Base-by-base conservation (phyloP, 2,113 vertebrate genomes). In the Crotalus tigris region DNA sequence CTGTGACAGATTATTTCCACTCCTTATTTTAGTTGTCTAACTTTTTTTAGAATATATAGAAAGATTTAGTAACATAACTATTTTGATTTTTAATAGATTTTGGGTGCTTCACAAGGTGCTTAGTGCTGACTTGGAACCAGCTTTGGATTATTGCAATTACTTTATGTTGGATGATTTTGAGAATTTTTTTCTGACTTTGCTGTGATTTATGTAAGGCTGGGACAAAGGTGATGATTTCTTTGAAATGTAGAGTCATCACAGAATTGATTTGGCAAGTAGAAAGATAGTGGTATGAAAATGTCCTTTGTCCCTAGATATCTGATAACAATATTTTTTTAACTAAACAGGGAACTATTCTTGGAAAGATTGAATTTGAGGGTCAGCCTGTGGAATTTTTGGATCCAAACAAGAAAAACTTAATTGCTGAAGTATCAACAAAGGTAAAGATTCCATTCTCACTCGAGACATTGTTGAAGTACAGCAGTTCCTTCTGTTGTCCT, bases 351-450 rank as follows among this genome's bases (percentile, higher is more conserved):
- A 99, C 98, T 0, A 95, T 99, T 93, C 98, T 99, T 95, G 99
- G 98, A 29, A 99, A 99, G 97, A 99, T 99, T 96, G 99, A 99
- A 96, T 99, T 99, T 98, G 99, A 99, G 93, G 99, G 98, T 81
- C 98, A 99, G 6, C 97, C 98, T 1, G 96, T 99, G 92, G 98
- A 98, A 89, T 98, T 99, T 94, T 94, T 95, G 92, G 98, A 99
- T 95, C 99, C 99, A 93, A 99, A 99, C 94, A 96, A 98, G 64
- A 96, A 97, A 93, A 99, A 99, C 95, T 96, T 99, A 90, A 97
- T 99, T 95, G 98, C 98, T 64, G 98, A 99, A 94, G 98, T 99
- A 96, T 99, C 99, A 94, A 99, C 99, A 59, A 99, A 99, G 98
- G 99, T 99, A 96, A 98, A 94, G 64, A 91, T 1, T 93, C 92